Evolutionary conservation across 2,888 invertebrate species (phyloP).

Genomic region (Nineta flava): DNA sequence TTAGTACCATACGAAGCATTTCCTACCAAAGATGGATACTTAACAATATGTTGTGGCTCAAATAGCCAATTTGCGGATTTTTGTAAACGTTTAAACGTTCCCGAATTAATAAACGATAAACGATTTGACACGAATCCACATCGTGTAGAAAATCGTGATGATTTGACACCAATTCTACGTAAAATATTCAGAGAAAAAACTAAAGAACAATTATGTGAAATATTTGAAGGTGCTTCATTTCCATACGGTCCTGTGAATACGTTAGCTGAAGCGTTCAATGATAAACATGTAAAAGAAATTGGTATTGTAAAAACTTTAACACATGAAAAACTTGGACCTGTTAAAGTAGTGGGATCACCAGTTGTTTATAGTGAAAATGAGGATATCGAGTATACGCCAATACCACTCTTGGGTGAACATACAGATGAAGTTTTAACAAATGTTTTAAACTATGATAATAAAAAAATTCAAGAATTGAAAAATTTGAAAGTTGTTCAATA

Average conservation of each 20-base stretch:
- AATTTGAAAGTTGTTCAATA: constrained; percentile 30
- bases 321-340: constrained; percentile 50
- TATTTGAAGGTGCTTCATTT: constrained; percentile 59
- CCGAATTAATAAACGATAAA: constrained; percentile 41
- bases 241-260: constrained; percentile 85
- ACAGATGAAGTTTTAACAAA: constrained; percentile 58
- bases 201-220: constrained; percentile 54
- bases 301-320: constrained; percentile 53
- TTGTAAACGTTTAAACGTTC: constrained; percentile 43
- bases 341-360: constrained; percentile 75
- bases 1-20: constrained; percentile 92
- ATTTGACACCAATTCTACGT: constrained; percentile 45
- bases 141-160: constrained; percentile 60
- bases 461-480: constrained; percentile 36
- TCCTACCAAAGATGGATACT: constrained; percentile 61
- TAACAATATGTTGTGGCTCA: constrained; percentile 79
- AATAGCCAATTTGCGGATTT: constrained; percentile 64
- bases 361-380: constrained; percentile 62
- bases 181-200: constrained; percentile 41
- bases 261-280: constrained; percentile 70
- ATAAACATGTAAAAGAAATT: constrained; percentile 66
- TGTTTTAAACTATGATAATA: constrained; percentile 44
- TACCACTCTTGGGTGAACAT: constrained; percentile 79
- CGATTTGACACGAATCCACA: constrained; percentile 55
- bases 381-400: constrained; percentile 54